phyloP scores from a whole-genome alignment of 2,797 vertebrate species.

The Pristis pectinata region DNA sequence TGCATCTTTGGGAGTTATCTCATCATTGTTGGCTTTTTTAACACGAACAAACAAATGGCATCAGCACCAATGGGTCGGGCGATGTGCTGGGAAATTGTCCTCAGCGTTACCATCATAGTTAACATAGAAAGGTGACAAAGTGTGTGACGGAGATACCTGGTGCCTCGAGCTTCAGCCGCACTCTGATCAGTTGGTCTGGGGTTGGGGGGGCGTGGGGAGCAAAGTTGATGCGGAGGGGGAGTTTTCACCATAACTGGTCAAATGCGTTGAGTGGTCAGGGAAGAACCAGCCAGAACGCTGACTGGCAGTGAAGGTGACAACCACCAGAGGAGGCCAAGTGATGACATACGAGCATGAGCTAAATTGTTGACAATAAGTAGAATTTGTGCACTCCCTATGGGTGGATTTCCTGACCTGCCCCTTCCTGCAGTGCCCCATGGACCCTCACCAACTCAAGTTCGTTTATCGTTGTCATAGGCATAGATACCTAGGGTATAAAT shows the following conservation, averaged over 20 bases:
- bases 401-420: no score
- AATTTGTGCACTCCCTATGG: neutral
- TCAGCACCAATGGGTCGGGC: neutral
- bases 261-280: neutral
- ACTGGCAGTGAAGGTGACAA: neutral
- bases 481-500: no score
- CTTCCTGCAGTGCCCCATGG: no score
- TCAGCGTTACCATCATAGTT: neutral
- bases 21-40: neutral
- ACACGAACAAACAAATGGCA: neutral
- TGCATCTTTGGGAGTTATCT: neutral
- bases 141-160: neutral
- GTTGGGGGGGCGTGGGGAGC: no score
- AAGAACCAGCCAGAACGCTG: neutral
- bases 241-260: neutral
- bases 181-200: neutral
- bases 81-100: neutral
- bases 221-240: neutral
- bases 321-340: neutral
- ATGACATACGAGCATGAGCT: neutral
- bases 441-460: no score
- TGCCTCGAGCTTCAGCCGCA: neutral
- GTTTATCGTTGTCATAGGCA: no score
- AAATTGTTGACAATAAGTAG: neutral
- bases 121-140: neutral